Conservation (phyloP, 2,113 vertebrate genomes). For the Syrmaticus mikado region DNA sequence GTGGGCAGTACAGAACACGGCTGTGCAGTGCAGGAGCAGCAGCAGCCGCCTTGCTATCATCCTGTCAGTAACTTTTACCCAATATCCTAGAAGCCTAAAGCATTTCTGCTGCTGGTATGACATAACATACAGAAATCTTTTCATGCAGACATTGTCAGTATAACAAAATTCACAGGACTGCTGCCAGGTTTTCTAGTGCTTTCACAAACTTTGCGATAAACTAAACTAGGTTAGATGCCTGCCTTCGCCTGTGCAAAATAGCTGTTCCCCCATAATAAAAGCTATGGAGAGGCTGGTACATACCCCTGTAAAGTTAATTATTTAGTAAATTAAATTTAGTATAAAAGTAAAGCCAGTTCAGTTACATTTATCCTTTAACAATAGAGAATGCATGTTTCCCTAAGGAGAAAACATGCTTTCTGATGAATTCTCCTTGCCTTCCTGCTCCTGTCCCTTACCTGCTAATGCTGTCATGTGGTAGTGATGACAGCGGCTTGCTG, state of each 20-base stretch:
- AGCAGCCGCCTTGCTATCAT: not conserved
- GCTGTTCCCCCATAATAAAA: not conserved
- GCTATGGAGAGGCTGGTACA: not conserved
- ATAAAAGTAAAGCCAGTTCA: not conserved
- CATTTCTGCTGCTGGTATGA: not conserved
- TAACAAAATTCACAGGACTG: not conserved
- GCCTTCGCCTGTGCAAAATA: not conserved
- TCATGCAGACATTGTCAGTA: not conserved
- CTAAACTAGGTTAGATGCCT: not conserved
- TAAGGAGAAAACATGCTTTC: not conserved
- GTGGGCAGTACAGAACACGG: not conserved
- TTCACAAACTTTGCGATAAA: not conserved
- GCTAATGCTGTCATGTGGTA: fast-evolving
- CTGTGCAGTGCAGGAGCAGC: not conserved
- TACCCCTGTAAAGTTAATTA: not conserved
- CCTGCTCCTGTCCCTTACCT: not conserved
- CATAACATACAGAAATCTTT: not conserved
- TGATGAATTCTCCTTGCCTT: not conserved
- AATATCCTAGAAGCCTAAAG: not conserved
- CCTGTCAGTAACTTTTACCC: not conserved
- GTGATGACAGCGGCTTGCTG: fast-evolving
- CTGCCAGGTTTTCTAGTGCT: not conserved
- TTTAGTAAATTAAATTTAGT: not conserved
- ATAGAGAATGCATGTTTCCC: not conserved
- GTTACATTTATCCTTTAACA: not conserved